Conservation (phyloP, 2,888 invertebrate species). For the Amblyjoppa fuscipennis region DNA sequence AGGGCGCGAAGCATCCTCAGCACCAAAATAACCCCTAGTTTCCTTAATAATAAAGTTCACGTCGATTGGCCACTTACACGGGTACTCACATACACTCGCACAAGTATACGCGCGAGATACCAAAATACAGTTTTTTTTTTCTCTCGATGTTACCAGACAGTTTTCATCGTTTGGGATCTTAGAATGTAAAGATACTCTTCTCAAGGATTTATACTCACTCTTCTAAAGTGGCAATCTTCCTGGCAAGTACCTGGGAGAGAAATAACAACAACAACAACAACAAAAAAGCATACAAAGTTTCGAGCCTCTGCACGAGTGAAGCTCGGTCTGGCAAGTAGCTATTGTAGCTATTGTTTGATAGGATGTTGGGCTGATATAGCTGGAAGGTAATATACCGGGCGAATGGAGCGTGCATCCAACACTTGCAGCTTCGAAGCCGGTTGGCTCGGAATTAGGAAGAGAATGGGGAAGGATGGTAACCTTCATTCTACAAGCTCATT, state of each 20-base stretch:
- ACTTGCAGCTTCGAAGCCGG: slow-evolving; percentile 41
- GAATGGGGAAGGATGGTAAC: slow-evolving; percentile 12
- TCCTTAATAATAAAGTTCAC: neutral
- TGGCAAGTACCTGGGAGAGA: neutral
- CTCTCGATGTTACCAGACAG: neutral
- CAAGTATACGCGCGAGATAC: neutral
- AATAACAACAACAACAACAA: neutral
- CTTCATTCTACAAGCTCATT: slow-evolving; percentile 48
- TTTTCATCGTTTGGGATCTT: neutral
- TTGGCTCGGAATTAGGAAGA: slow-evolving; percentile 26
- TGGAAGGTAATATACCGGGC: slow-evolving; percentile 31
- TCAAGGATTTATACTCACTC: neutral
- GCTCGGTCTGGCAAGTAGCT: neutral
- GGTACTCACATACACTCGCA: too few species aligned
- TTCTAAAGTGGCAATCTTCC: neutral
- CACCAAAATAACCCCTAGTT: too few species aligned
- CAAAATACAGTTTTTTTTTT: neutral
- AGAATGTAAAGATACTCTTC: neutral
- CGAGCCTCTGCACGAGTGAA: neutral
- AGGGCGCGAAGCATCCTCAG: too few species aligned
- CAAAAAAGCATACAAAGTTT: slow-evolving; percentile 6
- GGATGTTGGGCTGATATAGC: slow-evolving; percentile 7
- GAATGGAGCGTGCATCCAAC: slow-evolving; percentile 42
- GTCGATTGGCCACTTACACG: too few species aligned
- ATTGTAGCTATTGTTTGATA: slow-evolving; percentile 23